Evolutionary conservation across 2,797 vertebrate genomes (phyloP), one percentile per base, ranked within the genome.

Genomic region (Siniperca undulata): DNA sequence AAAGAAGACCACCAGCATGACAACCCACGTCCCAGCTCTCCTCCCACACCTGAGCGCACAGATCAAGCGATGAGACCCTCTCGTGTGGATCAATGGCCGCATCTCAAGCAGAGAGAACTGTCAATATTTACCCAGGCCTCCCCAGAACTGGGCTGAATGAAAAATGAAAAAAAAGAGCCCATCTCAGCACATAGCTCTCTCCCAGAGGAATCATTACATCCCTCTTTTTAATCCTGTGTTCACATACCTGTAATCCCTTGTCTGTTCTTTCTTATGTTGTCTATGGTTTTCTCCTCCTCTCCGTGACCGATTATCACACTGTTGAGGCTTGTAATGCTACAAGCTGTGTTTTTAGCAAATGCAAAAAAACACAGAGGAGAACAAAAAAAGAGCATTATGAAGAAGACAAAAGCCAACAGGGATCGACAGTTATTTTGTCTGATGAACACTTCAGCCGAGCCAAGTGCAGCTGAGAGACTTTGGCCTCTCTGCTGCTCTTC

Each of bases 81-180:
- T 85, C 76, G 89, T 89, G 84, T 70, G 89, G 94, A 94, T 91
- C 69, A 90, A 88, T 93, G 93, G 86, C 86, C 3, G 36, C 93
- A 94, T 92, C 93, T 94, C 87, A 92, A 89, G 86, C 94, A 92
- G 89, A 76, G 89, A 70, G 84, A 44, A 92, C 89, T 70, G 79
- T 89, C 88, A 96, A 95, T 96, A 95, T 95, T 96, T 95, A 95
- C 94, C 94, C 91, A 91, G 87, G 90, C 92, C 93, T 94, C 95
- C 92, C 88, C 86, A 91, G 81, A 86, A 94, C 90, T 70, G 87
- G 83, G 93, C 93, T 92, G 93, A 94, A 95, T 91, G 82, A 81
- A 78, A 81, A 80, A 78, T 30, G 30, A 36, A 36, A 48, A 86
- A 91, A 94, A 92, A 88, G 81, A 86, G 90, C 80, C 93, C 89